Base-by-base conservation (phyloP, 2,113 vertebrate genomes). In the Heloderma charlesbogerti region DNA sequence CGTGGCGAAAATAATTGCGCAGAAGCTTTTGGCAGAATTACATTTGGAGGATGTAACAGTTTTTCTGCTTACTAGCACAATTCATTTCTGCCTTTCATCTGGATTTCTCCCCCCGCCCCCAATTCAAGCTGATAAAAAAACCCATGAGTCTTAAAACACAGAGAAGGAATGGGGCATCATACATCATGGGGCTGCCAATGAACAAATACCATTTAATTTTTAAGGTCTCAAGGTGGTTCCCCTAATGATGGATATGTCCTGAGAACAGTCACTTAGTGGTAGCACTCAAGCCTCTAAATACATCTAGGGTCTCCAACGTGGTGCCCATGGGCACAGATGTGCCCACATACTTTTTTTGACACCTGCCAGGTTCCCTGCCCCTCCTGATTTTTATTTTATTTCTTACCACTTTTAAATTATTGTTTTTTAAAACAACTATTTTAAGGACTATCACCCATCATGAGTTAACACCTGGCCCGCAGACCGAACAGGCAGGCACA, bases 41-140 rank as follows among this genome's bases (percentile, higher is more conserved):
- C 94, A 96, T 95, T 94, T 91, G 93, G 95, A 93, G 95, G 96
- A 95, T 95, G 94, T 95, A 95, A 95, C 94, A 91, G 95, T 95
- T 96, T 96, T 96, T 95, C 95, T 96, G 96, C 96, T 96, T 96
- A 96, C 95, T 94, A 93, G 95, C 95, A 95, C 95, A 96, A 96
- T 96, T 95, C 94, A 84, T 96, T 96, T 95, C 94, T 96, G 94
- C 94, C 94, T 96, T 96, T 96, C 94, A 91, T 22, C 95, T 95
- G 94, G 93, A 88, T 95, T 95, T 93, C 93, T 93, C 40, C 79
- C 2, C 37, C 15, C 6, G 1, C 67, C 45, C 20, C 92, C 94
- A 84, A 90, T 93, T 93, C 92, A 0, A 71, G 93, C 95, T 94
- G 94, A 96, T 95, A 96, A 96, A 96, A 96, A 96, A 96, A 96